Conservation (phyloP, 1,140 invertebrate genomes). For the Pemphigus obesinymphae region DNA sequence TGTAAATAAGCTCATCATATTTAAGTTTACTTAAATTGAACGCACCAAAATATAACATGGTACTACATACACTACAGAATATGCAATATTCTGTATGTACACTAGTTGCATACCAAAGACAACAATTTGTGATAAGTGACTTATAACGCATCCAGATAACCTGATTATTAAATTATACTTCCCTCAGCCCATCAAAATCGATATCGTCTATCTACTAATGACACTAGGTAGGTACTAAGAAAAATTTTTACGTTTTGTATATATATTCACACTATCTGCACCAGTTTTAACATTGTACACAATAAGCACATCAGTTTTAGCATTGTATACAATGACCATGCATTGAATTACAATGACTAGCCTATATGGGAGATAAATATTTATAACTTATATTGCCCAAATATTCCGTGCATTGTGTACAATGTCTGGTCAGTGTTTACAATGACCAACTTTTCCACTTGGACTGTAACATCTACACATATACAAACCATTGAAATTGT, state of each 20-base stretch:
- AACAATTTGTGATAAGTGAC: background rate
- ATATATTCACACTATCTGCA: background rate
- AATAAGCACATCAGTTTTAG: background rate
- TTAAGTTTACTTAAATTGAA: background rate
- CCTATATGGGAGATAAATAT: no score
- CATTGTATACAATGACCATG: no score
- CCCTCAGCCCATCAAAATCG: no score
- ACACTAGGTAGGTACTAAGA: background rate
- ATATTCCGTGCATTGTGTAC: no score
- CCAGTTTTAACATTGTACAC: background rate
- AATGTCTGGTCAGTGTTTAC: no score
- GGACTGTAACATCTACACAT: no score
- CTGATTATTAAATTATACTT: no score
- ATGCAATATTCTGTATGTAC: background rate
- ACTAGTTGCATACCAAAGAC: background rate
- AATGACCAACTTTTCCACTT: no score
- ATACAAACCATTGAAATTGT: no score
- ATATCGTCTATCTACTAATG: background rate
- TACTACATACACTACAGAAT: background rate
- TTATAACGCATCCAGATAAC: background rate
- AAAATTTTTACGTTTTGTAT: background rate
- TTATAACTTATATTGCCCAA: no score
- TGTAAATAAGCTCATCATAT: background rate
- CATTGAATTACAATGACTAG: no score
- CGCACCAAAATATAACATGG: background rate